Conservation (phyloP, 1,140 invertebrate genomes). For the Stegodyphus dumicola region DNA sequence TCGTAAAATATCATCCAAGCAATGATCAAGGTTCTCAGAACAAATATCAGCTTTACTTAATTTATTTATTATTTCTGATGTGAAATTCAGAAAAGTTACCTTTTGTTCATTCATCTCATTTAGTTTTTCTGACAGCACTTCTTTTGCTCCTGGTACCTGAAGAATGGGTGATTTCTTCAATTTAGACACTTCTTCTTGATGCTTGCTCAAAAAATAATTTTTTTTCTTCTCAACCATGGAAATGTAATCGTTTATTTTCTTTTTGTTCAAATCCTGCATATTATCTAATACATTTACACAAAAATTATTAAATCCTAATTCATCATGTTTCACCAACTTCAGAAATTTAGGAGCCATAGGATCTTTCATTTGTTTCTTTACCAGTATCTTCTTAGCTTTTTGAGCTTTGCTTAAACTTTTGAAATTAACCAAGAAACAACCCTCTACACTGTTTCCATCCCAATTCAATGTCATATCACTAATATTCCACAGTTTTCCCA, state of each 20-base stretch:
- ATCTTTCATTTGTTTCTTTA: slow-evolving; percentile 17
- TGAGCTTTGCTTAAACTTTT: slow-evolving; percentile 49
- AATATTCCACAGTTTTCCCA: slow-evolving; percentile 15
- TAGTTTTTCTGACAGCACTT: slow-evolving; percentile 18
- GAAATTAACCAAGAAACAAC: slow-evolving; percentile 32
- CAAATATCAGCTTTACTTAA: neutral
- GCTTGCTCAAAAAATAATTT: slow-evolving; percentile 7
- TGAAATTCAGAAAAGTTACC: slow-evolving; percentile 39
- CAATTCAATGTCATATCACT: slow-evolving; percentile 17
- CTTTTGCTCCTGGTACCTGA: slow-evolving; percentile 5
- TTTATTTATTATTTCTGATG: slow-evolving; percentile 8
- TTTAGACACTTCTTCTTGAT: slow-evolving; percentile 1
- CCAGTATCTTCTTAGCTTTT: slow-evolving; percentile 39
- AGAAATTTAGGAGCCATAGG: slow-evolving; percentile 34
- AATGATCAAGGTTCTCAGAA: slow-evolving; percentile 23
- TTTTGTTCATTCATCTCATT: slow-evolving; percentile 49
- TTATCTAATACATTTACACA: neutral
- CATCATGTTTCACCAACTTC: slow-evolving; percentile 43
- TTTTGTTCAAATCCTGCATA: slow-evolving; percentile 21
- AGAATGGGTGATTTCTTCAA: neutral
- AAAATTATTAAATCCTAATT: slow-evolving; percentile 5
- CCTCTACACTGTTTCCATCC: slow-evolving; percentile 13
- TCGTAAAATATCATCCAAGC: neutral
- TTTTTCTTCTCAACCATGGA: slow-evolving; percentile 29
- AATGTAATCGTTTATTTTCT: slow-evolving; percentile 33